Base-by-base conservation (phyloP, 2,888 invertebrate species). In the Brachypalpus laphriformis region DNA sequence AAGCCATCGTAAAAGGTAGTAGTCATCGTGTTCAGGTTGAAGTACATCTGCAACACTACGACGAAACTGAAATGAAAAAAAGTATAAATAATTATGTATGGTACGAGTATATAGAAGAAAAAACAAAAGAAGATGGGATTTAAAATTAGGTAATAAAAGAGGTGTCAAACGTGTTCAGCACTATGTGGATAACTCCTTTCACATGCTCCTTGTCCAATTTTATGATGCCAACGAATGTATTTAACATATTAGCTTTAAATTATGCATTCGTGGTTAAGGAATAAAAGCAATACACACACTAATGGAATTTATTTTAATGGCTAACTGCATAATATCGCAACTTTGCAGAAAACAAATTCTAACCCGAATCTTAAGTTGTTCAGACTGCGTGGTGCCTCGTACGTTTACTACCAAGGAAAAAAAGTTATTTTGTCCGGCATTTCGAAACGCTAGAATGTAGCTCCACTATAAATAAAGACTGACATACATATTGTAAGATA, bases 1-100 rank as follows among this genome's bases (percentile, higher is more conserved):
- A 0, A 97, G 93, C 97, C 97, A 97, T 87, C 97, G 93, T 5
- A 97, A 91, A 22, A 97, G 93, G 91, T 95, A 97, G 87, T 95
- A 94, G 88, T 97, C 97, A 90, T 96, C 95, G 88, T 96, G 95
- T 87, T 95, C 94, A 0, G 96, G 95, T 88, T 94, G 94, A 86
- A 94, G 90, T 56, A 94, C 90, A 90, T 96, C 96, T 80, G 93
- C 92, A 9, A 97, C 95, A 88, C 93, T 95, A 85, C 95, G 93
- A 76, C 96, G 94, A 89, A 97, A 96, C 97, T 97, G 93, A 11
- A 90, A 83, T 11, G 3, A 28, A 49, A 66, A 66, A 11, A 57
- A 37, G 28, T 7, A n/a, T 34, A 11, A 7, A 18, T 63, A 1
- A n/a, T 14, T 5, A 40, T 5, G 5, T 40, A 14, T 37, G n/a